These are phyloP conservation scores for Pristionchus exspectatus DNA, from an alignment of 2,888 invertebrate genomes.

Conservation along the genomic window DNA sequence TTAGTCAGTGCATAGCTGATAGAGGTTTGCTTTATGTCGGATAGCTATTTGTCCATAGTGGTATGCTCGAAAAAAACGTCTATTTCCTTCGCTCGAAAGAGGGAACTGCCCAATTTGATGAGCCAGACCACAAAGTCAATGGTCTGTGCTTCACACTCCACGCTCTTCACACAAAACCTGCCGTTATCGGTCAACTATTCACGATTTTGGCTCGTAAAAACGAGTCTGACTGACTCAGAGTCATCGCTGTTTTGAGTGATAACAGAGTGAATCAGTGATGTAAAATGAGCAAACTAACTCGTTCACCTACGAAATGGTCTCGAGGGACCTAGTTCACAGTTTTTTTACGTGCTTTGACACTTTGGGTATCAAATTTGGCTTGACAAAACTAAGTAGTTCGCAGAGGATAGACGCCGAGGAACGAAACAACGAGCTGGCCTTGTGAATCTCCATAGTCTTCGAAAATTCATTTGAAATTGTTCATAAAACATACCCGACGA, in stretches of 20 bases:
- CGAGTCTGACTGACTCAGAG: neutral
- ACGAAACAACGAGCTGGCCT: no score
- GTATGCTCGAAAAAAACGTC: no score
- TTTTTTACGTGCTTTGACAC: neutral
- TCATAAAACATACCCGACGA: no score
- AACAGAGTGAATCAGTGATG: neutral
- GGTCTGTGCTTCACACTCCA: neutral
- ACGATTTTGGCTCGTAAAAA: neutral
- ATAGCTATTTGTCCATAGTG: neutral
- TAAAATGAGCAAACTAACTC: neutral
- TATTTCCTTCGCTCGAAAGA: no score
- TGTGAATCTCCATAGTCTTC: no score
- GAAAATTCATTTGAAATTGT: no score
- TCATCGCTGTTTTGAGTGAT: neutral
- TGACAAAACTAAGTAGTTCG: no score
- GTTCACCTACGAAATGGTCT: neutral
- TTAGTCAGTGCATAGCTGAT: no score
- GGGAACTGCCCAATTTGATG: neutral
- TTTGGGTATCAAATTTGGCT: neutral
- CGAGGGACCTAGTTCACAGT: neutral
- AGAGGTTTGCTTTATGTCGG: neutral
- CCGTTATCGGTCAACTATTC: neutral
- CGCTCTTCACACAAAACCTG: neutral
- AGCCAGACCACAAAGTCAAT: neutral
- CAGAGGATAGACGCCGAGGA: no score